phyloP scores from a whole-genome alignment of 2,888 invertebrate genomes.

The Allolobophora icterica region DNA sequence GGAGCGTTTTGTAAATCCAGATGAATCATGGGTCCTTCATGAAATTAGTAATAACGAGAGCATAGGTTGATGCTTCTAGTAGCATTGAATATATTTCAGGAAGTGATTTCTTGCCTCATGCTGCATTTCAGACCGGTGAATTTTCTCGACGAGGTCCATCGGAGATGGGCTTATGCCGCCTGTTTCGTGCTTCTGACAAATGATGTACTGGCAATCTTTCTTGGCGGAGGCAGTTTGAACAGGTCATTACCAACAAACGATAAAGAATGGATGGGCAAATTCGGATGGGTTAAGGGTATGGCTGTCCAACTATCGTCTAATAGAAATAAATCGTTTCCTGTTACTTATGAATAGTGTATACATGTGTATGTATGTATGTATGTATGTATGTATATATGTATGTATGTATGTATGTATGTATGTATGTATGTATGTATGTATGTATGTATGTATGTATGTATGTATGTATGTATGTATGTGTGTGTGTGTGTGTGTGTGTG shows the following conservation, averaged over 20 bases:
- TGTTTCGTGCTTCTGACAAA: neutral
- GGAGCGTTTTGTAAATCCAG: neutral
- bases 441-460: too few species aligned
- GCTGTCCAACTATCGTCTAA: neutral
- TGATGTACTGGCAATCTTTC: neutral
- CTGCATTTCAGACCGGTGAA: slow-evolving; percentile 8
- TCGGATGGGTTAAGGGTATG: neutral
- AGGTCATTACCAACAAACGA: neutral
- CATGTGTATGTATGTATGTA: too few species aligned
- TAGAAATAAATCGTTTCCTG: neutral
- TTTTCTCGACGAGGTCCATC: slow-evolving; percentile 21
- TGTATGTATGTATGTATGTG: too few species aligned
- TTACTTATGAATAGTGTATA: neutral
- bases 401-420: too few species aligned
- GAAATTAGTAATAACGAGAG: neutral
- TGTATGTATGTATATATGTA: too few species aligned
- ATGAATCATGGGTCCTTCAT: neutral
- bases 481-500: too few species aligned
- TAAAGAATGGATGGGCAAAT: neutral
- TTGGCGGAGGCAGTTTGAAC: neutral
- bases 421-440: too few species aligned
- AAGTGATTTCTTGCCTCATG: neutral
- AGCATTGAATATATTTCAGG: neutral
- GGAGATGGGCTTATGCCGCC: slow-evolving; percentile 27
- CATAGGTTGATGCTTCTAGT: neutral